These are phyloP conservation scores for Pyrgus malvae DNA, from an alignment of 2,888 invertebrate species.

Conservation along the genomic window DNA sequence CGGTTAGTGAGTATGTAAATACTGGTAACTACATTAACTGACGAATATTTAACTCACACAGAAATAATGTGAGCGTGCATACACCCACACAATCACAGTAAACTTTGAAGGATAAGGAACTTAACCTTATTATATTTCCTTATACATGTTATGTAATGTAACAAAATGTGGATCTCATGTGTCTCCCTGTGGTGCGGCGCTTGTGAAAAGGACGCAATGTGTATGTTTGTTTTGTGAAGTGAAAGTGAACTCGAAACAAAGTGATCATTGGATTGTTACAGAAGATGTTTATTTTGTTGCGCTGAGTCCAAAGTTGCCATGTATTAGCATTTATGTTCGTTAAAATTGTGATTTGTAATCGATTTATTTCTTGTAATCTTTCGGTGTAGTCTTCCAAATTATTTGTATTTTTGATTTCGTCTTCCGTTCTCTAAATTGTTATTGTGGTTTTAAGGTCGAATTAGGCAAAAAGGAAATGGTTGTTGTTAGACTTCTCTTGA, in stretches of 20 bases:
- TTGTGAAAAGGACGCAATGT: conserved; percentile 38
- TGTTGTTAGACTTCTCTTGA: conserved; percentile 19
- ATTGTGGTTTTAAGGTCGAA: conserved; percentile 37
- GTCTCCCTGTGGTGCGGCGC: conserved; percentile 36
- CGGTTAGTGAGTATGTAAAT: too few species aligned
- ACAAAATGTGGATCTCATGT: neutral
- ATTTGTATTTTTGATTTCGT: conserved; percentile 46
- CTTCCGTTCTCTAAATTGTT: conserved; percentile 44
- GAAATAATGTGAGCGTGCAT: too few species aligned
- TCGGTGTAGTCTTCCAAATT: conserved; percentile 59
- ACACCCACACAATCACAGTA: too few species aligned
- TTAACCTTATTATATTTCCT: too few species aligned
- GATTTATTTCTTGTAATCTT: conserved; percentile 32
- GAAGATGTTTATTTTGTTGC: conserved; percentile 23
- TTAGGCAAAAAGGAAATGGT: conserved; percentile 28
- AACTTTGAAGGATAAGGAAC: too few species aligned
- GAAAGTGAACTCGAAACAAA: conserved; percentile 29
- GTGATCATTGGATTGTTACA: conserved; percentile 29
- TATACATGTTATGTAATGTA: neutral
- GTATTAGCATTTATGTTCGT: conserved; percentile 50
- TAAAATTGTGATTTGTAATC: conserved; percentile 30
- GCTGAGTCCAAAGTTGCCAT: conserved; percentile 48
- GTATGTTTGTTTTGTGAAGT: conserved; percentile 47
- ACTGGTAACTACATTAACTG: too few species aligned
- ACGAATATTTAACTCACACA: too few species aligned